These are phyloP conservation scores for Anniella stebbinsi DNA, from an alignment of 2,797 vertebrate species.

Conservation along the genomic window DNA sequence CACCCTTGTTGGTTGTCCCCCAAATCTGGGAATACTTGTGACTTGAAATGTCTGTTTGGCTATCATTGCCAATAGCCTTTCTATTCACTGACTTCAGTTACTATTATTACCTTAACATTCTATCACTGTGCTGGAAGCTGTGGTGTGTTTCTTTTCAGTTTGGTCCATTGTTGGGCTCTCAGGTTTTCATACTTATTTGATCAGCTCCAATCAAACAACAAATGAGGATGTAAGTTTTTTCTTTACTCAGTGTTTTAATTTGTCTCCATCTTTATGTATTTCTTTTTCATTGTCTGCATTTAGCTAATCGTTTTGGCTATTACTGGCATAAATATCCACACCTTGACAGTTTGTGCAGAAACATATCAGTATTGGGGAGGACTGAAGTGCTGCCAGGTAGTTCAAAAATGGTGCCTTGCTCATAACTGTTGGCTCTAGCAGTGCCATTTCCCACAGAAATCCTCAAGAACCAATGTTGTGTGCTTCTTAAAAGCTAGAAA, in stretches of 20 bases:
- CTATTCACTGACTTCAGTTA: not conserved
- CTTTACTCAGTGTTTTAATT: accelerated
- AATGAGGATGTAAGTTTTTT: conserved; percentile 96
- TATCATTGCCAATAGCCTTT: not conserved
- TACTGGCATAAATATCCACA: not conserved
- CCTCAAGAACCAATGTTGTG: not conserved
- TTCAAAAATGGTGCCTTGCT: not conserved
- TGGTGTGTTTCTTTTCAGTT: conserved; percentile 98
- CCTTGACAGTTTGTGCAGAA: not conserved
- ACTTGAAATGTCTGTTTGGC: not conserved
- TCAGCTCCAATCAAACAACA: conserved; percentile 99
- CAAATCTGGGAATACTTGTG: not conserved
- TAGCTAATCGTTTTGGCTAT: not conserved
- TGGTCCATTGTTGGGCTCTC: conserved; percentile 99
- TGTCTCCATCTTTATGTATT: not conserved
- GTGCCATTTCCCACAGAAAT: not conserved
- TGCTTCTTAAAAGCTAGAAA: not conserved
- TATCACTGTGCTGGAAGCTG: conserved; percentile 93
- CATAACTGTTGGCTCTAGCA: too few relatives aligned
- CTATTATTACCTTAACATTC: conserved; percentile 78
- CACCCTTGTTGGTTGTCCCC: not conserved
- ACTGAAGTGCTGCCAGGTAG: not conserved
- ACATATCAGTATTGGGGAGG: not conserved
- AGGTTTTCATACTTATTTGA: conserved; percentile 97
- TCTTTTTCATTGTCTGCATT: not conserved